Conservation (phyloP, 2,113 vertebrate species). For the Hirundichthys speculiger region DNA sequence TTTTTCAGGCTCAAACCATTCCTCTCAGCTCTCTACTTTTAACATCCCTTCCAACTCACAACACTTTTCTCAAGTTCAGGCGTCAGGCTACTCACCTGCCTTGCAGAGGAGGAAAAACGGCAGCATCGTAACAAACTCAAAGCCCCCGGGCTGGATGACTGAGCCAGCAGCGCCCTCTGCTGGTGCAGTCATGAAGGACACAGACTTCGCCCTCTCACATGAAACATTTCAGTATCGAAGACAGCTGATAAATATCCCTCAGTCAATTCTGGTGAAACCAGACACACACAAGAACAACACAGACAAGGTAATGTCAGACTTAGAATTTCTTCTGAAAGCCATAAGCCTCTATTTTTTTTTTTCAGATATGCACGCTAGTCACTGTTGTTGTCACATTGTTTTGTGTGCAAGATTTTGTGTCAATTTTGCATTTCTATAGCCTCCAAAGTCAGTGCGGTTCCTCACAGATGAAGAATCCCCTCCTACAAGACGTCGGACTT, state of each 20-base stretch:
- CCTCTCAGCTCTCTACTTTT: slow-evolving; percentile 67
- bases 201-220: slow-evolving; percentile 72
- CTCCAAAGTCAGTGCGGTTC: slow-evolving; percentile 93
- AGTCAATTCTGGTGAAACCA: slow-evolving; percentile 94
- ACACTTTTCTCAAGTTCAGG: slow-evolving; percentile 79
- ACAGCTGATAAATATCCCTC: slow-evolving; percentile 77
- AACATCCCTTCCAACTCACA: slow-evolving; percentile 72
- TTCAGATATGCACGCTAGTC: neutral
- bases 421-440: slow-evolving; percentile 73
- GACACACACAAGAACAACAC: slow-evolving; percentile 83
- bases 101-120: slow-evolving; percentile 78
- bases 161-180: slow-evolving; percentile 74
- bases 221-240: slow-evolving; percentile 73
- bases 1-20: slow-evolving; percentile 72
- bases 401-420: slow-evolving; percentile 3
- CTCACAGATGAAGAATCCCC: slow-evolving; percentile 84
- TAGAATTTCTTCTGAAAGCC: neutral
- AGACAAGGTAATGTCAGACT: slow-evolving; percentile 85
- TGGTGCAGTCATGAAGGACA: slow-evolving; percentile 82
- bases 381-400: neutral
- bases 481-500: slow-evolving; percentile 77
- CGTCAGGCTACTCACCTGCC: slow-evolving; percentile 55
- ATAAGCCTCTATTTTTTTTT: neutral
- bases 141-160: slow-evolving; percentile 68
- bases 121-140: slow-evolving; percentile 53